Conservation (phyloP, 2,113 vertebrate species). For the Chloropsis hardwickii region DNA sequence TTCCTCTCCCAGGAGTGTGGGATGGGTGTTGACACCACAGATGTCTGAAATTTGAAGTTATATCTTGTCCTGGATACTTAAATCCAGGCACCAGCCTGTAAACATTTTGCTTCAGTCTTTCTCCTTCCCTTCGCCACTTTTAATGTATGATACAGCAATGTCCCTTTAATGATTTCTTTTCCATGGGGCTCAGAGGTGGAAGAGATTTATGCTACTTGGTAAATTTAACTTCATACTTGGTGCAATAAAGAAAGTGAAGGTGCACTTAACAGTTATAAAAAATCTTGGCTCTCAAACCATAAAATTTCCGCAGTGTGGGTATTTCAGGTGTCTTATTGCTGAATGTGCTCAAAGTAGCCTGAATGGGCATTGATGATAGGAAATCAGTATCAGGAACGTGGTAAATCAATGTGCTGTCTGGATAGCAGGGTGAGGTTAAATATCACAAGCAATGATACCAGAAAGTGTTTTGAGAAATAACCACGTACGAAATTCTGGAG, state of each 20-base stretch:
- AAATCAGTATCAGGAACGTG: neutral
- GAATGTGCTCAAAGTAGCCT: neutral
- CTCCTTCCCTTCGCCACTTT: neutral
- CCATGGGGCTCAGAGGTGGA: neutral
- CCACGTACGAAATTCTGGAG: neutral
- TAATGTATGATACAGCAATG: neutral
- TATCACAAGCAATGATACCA: neutral
- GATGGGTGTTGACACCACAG: neutral
- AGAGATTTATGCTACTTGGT: conserved; percentile 26
- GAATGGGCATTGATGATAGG: neutral
- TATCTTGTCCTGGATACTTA: neutral
- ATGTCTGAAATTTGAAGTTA: neutral
- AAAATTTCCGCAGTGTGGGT: neutral
- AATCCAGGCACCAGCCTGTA: neutral
- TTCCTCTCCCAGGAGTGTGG: neutral
- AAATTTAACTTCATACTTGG: neutral
- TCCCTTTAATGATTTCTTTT: neutral
- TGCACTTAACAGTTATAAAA: conserved; percentile 34
- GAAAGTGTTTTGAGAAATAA: neutral
- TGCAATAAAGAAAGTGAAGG: conserved; percentile 17
- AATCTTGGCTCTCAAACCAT: conserved; percentile 7
- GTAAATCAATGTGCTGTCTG: neutral
- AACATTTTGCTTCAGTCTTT: neutral
- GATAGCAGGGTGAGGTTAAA: neutral
- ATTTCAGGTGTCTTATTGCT: conserved; percentile 18